phyloP scores from a whole-genome alignment of 2,113 vertebrate genomes.

The Equus przewalskii region DNA sequence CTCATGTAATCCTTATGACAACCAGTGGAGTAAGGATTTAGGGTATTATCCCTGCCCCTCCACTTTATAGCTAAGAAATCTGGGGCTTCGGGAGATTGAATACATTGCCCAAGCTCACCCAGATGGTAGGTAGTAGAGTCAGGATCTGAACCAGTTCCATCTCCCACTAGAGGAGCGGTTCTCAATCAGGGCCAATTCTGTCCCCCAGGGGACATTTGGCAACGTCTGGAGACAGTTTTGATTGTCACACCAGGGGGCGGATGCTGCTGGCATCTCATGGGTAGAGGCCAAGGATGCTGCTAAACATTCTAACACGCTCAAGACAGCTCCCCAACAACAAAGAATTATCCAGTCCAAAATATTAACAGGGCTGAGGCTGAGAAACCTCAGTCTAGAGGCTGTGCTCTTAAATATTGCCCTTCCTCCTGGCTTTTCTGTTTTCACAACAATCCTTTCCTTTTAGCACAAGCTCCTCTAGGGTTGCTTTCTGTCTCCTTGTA shows the following conservation, averaged over 20 bases:
- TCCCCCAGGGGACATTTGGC: neutral
- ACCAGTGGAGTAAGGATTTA: neutral
- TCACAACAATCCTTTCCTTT: neutral
- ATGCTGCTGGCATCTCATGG: neutral
- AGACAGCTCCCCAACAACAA: neutral
- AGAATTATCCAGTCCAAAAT: fast-evolving
- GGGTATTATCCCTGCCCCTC: too few species aligned
- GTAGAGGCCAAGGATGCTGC: neutral
- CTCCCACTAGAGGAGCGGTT: neutral
- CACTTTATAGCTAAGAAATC: neutral
- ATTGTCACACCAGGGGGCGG: fast-evolving
- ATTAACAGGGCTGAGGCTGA: neutral
- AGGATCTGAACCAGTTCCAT: neutral
- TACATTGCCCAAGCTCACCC: neutral
- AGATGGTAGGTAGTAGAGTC: neutral
- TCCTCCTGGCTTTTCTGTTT: neutral
- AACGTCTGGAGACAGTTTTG: neutral
- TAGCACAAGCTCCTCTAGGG: neutral
- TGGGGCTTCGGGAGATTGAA: fast-evolving
- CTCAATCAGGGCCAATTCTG: too few species aligned
- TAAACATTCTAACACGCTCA: fast-evolving
- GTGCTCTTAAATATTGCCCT: too few species aligned
- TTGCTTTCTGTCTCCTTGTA: neutral
- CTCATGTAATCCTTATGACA: neutral
- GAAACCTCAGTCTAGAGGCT: neutral